Evolutionary conservation across 2,888 invertebrate species (phyloP).

Genomic region (Cetonia aurata): DNA sequence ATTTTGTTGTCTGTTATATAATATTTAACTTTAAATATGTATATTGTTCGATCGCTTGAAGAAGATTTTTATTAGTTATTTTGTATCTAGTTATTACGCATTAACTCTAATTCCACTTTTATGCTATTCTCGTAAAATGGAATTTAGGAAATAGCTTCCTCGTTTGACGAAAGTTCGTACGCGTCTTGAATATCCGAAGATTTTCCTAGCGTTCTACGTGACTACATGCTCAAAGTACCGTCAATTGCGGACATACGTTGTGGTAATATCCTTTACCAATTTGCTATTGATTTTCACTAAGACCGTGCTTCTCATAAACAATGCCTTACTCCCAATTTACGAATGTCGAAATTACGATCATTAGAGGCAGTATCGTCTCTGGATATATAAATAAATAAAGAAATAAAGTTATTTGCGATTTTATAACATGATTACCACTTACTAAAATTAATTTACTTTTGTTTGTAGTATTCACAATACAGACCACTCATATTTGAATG

Average conservation of each 20-base stretch:
- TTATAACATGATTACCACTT: no score
- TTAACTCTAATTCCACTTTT: background rate
- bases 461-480: no score
- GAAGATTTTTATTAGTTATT: no score
- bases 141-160: constrained; percentile 6
- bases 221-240: background rate
- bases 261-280: constrained; percentile 7
- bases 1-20: no score
- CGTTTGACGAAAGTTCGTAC: constrained; percentile 20
- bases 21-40: no score
- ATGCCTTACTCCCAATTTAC: background rate
- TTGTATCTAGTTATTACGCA: no score
- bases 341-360: constrained; percentile 1
- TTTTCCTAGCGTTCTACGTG: background rate
- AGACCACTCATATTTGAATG: no score
- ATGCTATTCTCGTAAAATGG: background rate
- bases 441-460: no score
- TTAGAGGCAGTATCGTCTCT: background rate
- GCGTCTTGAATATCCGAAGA: constrained; percentile 14
- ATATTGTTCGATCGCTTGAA: no score
- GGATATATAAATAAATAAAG: background rate
- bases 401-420: no score
- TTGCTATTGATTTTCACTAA: constrained; percentile 5
- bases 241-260: constrained; percentile 7
- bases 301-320: background rate